phyloP scores from a whole-genome alignment of 2,113 vertebrate species.

The mouse (Mus musculus) region DNA sequence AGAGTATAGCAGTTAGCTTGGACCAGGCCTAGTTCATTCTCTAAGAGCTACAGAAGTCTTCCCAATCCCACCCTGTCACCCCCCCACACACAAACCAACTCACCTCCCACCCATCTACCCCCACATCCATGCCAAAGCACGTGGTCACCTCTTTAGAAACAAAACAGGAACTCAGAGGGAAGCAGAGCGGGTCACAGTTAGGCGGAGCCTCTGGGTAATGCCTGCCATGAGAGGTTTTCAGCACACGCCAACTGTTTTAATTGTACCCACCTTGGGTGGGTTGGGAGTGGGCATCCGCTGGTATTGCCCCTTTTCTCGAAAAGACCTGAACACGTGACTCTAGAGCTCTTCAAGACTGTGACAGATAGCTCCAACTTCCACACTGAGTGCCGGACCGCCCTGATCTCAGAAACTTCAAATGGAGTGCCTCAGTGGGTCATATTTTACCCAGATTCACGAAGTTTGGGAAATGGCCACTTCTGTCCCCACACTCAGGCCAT shows the following conservation, averaged over 20 bases:
- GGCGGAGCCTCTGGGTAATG: not conserved
- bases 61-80: too few species aligned
- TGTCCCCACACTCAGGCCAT: not conserved
- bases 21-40: not conserved
- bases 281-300: not conserved
- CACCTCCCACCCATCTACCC: too few species aligned
- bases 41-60: too few species aligned
- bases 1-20: not conserved
- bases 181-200: not conserved
- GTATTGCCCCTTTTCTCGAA: not conserved
- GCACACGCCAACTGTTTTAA: not conserved
- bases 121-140: too few species aligned
- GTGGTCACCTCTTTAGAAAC: not conserved
- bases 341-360: not conserved
- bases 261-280: not conserved
- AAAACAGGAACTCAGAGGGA: not conserved
- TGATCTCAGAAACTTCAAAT: not conserved
- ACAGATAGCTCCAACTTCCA: not conserved
- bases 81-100: too few species aligned
- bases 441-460: constrained; percentile 59
- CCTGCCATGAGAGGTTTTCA: not conserved
- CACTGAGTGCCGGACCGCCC: not conserved
- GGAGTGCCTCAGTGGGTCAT: not conserved
- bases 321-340: not conserved
- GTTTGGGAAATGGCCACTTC: constrained; percentile 45